Conservation (phyloP, 2,888 invertebrate species). For the Ichneumoninae sp. region DNA sequence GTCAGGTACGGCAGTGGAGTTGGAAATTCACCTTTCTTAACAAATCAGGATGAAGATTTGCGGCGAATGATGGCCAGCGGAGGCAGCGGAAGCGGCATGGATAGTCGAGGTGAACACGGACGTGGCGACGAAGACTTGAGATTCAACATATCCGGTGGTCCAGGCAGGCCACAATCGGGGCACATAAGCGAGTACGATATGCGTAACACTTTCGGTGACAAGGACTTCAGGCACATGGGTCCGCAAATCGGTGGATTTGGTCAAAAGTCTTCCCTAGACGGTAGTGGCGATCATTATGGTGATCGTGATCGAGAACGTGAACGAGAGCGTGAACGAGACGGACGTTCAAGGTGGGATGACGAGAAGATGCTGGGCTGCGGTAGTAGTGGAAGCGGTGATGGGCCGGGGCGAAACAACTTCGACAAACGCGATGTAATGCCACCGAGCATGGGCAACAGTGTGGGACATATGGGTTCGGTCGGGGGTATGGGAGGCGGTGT, state of each 20-base stretch:
- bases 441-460: conserved; percentile 70
- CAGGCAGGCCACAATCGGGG: conserved; percentile 73
- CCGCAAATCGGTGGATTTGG: conserved; percentile 57
- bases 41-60: conserved; percentile 77
- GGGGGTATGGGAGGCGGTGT: conserved; percentile 52
- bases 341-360: conserved; percentile 78
- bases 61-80: conserved; percentile 71
- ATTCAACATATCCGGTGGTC: conserved; percentile 74
- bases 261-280: conserved; percentile 66
- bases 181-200: conserved; percentile 74
- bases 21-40: conserved; percentile 69
- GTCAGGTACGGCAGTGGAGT: conserved; percentile 73
- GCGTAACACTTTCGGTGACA: conserved; percentile 75
- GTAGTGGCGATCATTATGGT: conserved; percentile 65
- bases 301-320: conserved; percentile 66
- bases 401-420: conserved; percentile 71
- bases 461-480: conserved; percentile 68
- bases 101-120: conserved; percentile 65
- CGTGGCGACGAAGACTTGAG: conserved; percentile 77
- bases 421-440: conserved; percentile 77
- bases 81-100: conserved; percentile 21
- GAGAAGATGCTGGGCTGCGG: conserved; percentile 72
- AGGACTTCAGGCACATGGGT: conserved; percentile 76
- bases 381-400: conserved; percentile 69
- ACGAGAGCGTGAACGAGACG: conserved; percentile 72